Conservation (phyloP, 2,797 vertebrate species). For the Platyrinchus mystaceus region DNA sequence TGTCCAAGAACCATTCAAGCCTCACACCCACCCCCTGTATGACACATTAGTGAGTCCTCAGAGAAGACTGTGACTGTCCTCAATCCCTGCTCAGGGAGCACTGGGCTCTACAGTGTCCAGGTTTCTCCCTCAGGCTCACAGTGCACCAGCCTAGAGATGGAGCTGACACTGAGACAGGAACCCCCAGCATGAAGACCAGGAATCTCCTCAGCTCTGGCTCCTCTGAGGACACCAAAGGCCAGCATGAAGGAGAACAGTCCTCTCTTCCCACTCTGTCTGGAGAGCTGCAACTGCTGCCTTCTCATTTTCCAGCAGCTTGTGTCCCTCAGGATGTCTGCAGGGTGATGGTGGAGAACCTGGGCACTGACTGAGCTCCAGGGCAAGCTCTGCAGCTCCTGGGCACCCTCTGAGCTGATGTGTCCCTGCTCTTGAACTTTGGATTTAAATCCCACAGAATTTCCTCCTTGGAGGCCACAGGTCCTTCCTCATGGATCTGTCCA, state of each 20-base stretch:
- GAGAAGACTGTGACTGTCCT: background rate
- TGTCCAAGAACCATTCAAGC: background rate
- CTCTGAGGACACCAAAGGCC: background rate
- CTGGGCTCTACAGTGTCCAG: background rate
- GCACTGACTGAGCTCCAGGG: background rate
- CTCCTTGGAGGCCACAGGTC: background rate
- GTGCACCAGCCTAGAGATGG: background rate
- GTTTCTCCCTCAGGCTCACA: background rate
- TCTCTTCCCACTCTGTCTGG: no score
- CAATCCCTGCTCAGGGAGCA: background rate
- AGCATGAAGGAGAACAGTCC: background rate
- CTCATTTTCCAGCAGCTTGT: background rate
- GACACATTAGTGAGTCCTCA: fast-evolving
- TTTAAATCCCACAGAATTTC: background rate
- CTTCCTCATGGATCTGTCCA: fast-evolving
- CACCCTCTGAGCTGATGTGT: background rate
- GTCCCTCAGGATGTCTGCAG: background rate
- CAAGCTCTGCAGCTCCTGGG: background rate
- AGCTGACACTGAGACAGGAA: background rate
- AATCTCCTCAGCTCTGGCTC: background rate
- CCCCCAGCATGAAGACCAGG: background rate
- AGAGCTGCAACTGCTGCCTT: background rate
- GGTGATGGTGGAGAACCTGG: background rate
- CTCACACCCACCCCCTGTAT: background rate
- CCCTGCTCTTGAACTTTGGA: background rate